phyloP scores from a whole-genome alignment of 2,797 vertebrate species.

The Gastrophryne carolinensis region DNA sequence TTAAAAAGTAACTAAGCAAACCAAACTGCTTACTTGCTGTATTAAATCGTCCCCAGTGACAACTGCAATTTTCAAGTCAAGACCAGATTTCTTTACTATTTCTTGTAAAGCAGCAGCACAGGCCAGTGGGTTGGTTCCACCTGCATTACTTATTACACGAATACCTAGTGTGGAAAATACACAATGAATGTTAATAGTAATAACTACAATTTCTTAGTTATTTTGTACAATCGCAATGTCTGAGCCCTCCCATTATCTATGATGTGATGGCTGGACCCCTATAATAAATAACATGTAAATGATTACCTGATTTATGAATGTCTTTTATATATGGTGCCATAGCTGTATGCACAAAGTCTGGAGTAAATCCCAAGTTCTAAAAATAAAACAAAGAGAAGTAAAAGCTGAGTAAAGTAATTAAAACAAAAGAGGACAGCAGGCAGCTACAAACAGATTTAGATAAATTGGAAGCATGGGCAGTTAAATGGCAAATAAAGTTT shows the following conservation, averaged over 20 bases:
- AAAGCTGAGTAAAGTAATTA: too few relatives aligned
- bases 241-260: too few relatives aligned
- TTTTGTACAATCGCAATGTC: too few relatives aligned
- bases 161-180: constrained; percentile 70
- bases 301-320: constrained; percentile 78
- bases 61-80: constrained; percentile 82
- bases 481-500: too few relatives aligned
- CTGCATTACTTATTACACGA: constrained; percentile 81
- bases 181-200: too few relatives aligned
- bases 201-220: too few relatives aligned
- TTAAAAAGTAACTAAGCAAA: too few relatives aligned
- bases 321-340: constrained; percentile 82
- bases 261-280: too few relatives aligned
- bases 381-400: constrained; percentile 52
- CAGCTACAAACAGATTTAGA: too few relatives aligned
- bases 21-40: constrained; percentile 67
- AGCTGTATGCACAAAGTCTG: constrained; percentile 79
- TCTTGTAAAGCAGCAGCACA: constrained; percentile 79
- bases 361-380: constrained; percentile 77
- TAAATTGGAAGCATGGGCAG: too few relatives aligned
- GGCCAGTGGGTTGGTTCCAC: constrained; percentile 79
- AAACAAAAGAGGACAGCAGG: too few relatives aligned
- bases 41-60: constrained; percentile 85
- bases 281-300: too few relatives aligned
- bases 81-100: constrained; percentile 73